A percentile compares a stretch with the other conserved stretches of the same genome.
phyloP scores from a whole-genome alignment of 2,888 invertebrate species.

The Phaedon cochleariae region DNA sequence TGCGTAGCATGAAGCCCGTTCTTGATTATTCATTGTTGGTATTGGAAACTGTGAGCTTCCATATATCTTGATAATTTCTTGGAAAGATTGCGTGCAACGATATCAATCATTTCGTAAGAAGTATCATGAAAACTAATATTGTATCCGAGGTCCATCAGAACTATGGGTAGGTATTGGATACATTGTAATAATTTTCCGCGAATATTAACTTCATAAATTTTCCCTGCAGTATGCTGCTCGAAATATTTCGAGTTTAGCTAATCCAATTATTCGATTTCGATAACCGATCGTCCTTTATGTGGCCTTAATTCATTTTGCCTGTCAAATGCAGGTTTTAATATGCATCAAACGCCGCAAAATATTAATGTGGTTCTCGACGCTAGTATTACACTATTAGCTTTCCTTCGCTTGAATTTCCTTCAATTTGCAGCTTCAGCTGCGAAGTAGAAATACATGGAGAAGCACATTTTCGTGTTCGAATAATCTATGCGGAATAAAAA shows the following conservation, averaged over 20 bases:
- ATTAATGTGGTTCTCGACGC: neutral
- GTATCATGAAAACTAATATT: too few species aligned
- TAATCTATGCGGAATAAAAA: too few species aligned
- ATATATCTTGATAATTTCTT: too few species aligned
- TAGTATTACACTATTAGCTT: neutral
- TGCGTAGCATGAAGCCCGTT: too few species aligned
- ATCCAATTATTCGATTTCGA: neutral
- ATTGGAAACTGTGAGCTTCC: too few species aligned
- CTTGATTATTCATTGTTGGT: too few species aligned
- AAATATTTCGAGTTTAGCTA: neutral
- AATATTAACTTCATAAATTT: neutral
- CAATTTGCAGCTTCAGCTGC: too few species aligned
- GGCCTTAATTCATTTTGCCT: constrained; percentile 21
- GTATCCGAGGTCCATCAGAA: neutral
- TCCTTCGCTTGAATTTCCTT: too few species aligned
- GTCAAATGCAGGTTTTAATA: constrained; percentile 29
- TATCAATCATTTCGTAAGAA: too few species aligned
- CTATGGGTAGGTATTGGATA: neutral
- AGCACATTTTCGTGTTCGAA: too few species aligned
- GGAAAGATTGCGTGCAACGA: too few species aligned
- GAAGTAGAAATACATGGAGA: too few species aligned
- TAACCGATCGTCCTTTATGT: neutral
- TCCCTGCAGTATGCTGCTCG: neutral
- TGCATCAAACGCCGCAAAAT: neutral
- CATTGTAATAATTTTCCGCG: neutral